These are phyloP conservation scores for Strongylocentrotus purpuratus DNA, from an alignment of 35 echinoderm and acorn worm genomes.

Conservation along the genomic window DNA sequence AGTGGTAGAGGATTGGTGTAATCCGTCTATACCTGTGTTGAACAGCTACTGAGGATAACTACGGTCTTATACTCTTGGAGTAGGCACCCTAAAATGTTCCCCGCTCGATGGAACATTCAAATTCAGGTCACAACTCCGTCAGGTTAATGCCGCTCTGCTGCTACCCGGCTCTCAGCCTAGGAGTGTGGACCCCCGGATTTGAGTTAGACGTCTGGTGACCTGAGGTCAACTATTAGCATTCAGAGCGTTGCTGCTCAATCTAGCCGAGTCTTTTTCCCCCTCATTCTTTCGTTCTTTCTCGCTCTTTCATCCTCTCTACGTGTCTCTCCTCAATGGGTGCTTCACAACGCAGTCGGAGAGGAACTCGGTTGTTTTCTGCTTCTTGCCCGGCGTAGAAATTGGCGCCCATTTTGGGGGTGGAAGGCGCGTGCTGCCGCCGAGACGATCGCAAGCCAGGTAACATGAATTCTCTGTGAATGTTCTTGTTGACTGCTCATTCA, in stretches of 20 bases:
- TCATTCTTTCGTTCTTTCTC: constrained; percentile 12
- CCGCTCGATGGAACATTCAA: not conserved
- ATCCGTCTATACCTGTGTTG: not conserved
- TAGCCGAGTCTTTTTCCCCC: not conserved
- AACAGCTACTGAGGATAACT: not conserved
- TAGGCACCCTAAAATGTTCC: not conserved
- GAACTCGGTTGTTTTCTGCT: not conserved
- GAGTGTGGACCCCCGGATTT: constrained; percentile 6
- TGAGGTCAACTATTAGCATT: constrained; percentile 3
- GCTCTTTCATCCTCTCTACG: not conserved
- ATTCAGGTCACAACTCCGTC: not conserved
- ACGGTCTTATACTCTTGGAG: not conserved
- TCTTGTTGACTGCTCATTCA: not conserved
- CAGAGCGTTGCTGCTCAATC: constrained; percentile 8
- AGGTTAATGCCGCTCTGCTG: not conserved
- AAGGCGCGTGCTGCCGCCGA: constrained; percentile 4
- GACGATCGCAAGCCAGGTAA: constrained; percentile 8
- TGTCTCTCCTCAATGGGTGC: not conserved
- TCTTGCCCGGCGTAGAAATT: not conserved
- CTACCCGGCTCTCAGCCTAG: not conserved
- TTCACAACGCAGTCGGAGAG: not conserved
- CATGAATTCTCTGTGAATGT: constrained; percentile 17
- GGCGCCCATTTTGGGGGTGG: constrained; percentile 13
- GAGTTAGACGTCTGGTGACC: constrained; percentile 8
- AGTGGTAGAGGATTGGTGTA: not conserved